phyloP scores from a whole-genome alignment of 2,797 vertebrate species.

The Geotria australis region DNA sequence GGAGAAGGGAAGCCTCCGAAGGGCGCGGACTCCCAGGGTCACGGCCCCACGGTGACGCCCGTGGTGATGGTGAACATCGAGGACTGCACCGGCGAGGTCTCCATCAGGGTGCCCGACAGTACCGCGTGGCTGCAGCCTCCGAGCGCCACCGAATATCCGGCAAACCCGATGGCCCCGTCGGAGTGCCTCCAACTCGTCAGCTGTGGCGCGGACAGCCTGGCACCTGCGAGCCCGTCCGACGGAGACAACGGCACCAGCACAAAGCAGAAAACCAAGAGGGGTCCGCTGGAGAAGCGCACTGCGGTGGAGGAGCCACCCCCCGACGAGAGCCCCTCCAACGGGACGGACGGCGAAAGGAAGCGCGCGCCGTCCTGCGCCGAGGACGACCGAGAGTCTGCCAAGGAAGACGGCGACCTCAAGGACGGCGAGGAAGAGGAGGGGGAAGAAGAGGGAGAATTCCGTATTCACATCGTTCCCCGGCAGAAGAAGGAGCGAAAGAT shows the following conservation, averaged over 20 bases:
- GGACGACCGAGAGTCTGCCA: slow-evolving; percentile 14
- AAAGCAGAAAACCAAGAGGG: slow-evolving; percentile 55
- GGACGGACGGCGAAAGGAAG: too few species aligned
- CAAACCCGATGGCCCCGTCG: too few species aligned
- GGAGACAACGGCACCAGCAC: too few species aligned
- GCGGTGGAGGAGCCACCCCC: slow-evolving; percentile 46
- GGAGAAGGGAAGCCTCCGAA: background rate
- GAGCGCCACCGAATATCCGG: too few species aligned
- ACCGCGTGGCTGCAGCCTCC: too few species aligned
- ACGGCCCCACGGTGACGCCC: slow-evolving; percentile 30
- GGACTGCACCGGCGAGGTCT: slow-evolving; percentile 29
- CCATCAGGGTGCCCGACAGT: too few species aligned
- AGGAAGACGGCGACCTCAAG: slow-evolving; percentile 32
- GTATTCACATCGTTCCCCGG: slow-evolving; percentile 86
- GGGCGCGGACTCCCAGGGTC: slow-evolving; percentile 6
- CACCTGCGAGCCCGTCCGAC: too few species aligned
- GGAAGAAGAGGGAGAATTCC: slow-evolving; percentile 49
- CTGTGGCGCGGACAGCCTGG: too few species aligned
- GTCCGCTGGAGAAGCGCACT: slow-evolving; percentile 48
- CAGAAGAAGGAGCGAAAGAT: slow-evolving; percentile 94
- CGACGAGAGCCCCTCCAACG: slow-evolving; percentile 15
- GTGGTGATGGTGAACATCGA: slow-evolving; percentile 61
- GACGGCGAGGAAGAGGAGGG: slow-evolving; percentile 12
- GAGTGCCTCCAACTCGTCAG: too few species aligned
- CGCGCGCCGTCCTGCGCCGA: slow-evolving; percentile 4